Evolutionary conservation across 2,888 invertebrate genomes (phyloP).

Genomic region (Cataglyphis albicans): DNA sequence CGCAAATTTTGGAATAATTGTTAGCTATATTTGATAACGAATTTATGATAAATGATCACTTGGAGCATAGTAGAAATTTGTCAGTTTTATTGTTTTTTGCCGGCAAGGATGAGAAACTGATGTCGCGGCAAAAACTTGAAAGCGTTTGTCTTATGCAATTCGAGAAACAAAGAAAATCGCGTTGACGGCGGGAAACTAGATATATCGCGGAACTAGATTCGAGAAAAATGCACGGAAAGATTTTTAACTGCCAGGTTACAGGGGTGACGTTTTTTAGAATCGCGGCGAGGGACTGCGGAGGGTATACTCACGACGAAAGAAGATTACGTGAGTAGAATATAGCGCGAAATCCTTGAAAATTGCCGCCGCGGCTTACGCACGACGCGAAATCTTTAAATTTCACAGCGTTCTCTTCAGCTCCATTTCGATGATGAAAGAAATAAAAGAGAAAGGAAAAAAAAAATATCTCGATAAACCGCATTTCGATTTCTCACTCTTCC

Average conservation of each 20-base stretch:
- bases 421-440: constrained; percentile 14
- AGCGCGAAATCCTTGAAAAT: constrained; percentile 54
- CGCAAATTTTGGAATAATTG: not conserved
- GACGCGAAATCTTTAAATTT: constrained; percentile 44
- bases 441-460: not conserved
- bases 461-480: not conserved
- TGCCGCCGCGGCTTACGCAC: constrained; percentile 49
- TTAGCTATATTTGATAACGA: not conserved
- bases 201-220: constrained; percentile 30
- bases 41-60: constrained; percentile 36
- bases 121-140: constrained; percentile 10
- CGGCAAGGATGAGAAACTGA: constrained; percentile 25
- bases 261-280: constrained; percentile 50
- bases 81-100: constrained; percentile 8
- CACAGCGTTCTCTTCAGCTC: constrained; percentile 17
- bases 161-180: constrained; percentile 28
- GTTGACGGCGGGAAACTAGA: constrained; percentile 33
- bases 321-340: constrained; percentile 50
- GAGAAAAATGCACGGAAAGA: constrained; percentile 42
- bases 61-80: not conserved
- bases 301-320: constrained; percentile 38
- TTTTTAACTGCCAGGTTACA: constrained; percentile 48
- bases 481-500: not conserved
- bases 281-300: not conserved
- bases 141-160: constrained; percentile 44